These are phyloP conservation scores for Aselliscus stoliczkanus DNA, from an alignment of 2,797 vertebrate genomes.

Conservation along the genomic window DNA sequence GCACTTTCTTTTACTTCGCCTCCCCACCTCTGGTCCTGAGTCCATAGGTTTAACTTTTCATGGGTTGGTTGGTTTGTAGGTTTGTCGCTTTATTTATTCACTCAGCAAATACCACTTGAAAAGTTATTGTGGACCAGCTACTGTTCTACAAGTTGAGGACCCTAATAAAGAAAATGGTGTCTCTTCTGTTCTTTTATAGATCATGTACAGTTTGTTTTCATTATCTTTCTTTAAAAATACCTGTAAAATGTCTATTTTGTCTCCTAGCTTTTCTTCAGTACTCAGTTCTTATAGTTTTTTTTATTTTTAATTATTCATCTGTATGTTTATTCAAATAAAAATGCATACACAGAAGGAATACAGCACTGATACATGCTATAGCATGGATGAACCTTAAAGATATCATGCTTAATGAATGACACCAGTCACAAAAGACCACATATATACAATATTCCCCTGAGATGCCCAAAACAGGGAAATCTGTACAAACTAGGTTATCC, in stretches of 20 bases:
- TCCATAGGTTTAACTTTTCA: neutral
- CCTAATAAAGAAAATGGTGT: neutral
- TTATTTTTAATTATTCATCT: neutral
- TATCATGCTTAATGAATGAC: neutral
- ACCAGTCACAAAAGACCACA: neutral
- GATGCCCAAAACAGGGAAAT: neutral
- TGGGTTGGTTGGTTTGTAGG: neutral
- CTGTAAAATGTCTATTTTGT: neutral
- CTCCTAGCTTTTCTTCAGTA: neutral
- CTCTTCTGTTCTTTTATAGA: neutral
- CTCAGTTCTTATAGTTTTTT: neutral
- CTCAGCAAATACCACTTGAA: neutral
- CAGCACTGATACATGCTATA: neutral
- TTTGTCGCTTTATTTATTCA: neutral
- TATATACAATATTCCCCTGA: neutral
- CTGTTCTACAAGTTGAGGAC: neutral
- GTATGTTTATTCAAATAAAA: conserved; percentile 20
- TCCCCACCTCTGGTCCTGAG: neutral
- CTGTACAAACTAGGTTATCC: neutral
- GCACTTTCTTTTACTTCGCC: neutral
- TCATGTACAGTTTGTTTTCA: neutral
- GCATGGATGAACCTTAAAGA: neutral
- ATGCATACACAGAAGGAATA: conserved; percentile 4
- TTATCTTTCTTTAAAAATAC: neutral
- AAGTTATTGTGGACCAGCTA: neutral